phyloP scores from a whole-genome alignment of 2,113 vertebrate species.

The Poicephalus gulielmi region DNA sequence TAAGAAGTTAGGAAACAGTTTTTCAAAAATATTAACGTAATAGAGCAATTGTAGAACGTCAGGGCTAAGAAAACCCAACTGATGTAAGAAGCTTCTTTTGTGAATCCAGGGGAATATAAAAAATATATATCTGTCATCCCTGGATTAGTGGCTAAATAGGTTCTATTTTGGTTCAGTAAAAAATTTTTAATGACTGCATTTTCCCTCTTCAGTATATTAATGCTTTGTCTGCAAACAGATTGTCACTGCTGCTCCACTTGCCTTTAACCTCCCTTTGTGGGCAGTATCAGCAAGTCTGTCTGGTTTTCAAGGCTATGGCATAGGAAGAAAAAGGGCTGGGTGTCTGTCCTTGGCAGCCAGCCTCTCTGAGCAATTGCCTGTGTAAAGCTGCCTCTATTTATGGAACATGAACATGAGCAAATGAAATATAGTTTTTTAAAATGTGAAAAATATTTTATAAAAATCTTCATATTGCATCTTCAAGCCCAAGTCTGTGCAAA shows the following conservation, averaged over 20 bases:
- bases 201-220: not conserved
- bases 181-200: not conserved
- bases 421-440: not conserved
- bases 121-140: not conserved
- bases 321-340: not conserved
- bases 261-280: not conserved
- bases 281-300: not conserved
- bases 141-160: not conserved
- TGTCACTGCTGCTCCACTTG: not conserved
- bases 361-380: not conserved
- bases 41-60: not conserved
- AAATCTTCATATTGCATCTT: not conserved
- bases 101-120: not conserved
- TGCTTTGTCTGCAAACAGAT: not conserved
- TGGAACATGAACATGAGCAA: not conserved
- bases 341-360: not conserved
- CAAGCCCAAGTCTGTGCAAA: not conserved
- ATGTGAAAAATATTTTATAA: not conserved
- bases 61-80: not conserved
- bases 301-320: not conserved
- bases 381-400: not conserved
- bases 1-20: not conserved
- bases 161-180: not conserved
- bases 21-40: not conserved
- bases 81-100: not conserved